Evolutionary conservation across 2,113 vertebrate genomes (phyloP).

Genomic region (Mirza zaza): DNA sequence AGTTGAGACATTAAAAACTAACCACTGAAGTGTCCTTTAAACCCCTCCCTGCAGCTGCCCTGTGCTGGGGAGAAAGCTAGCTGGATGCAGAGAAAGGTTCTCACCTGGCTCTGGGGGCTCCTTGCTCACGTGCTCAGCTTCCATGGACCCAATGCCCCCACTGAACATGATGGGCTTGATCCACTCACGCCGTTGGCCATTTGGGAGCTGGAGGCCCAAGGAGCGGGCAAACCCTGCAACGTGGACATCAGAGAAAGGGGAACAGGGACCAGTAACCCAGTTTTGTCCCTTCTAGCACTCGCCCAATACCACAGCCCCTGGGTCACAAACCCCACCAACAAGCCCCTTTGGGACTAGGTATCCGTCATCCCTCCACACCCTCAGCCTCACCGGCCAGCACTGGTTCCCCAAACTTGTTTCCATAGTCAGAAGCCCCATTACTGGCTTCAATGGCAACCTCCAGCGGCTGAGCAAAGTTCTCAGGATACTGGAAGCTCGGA

Average conservation of each 20-base stretch:
- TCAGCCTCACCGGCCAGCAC: constrained; percentile 88
- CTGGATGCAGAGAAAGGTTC: not conserved
- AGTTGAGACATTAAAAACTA: not conserved
- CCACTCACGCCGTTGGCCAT: constrained; percentile 92
- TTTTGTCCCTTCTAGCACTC: accelerated
- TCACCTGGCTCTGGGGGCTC: constrained; percentile 87
- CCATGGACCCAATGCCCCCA: constrained; percentile 92
- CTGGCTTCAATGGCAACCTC: constrained; percentile 94
- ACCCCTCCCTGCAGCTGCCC: not conserved
- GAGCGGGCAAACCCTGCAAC: constrained; percentile 92
- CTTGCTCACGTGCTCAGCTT: constrained; percentile 89
- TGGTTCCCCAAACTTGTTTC: constrained; percentile 96
- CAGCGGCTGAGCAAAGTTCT: constrained; percentile 90
- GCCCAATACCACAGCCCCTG: not conserved
- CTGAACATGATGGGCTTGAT: constrained; percentile 98
- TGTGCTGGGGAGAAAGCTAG: not conserved
- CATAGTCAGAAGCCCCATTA: constrained; percentile 95
- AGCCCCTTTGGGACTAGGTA: not conserved
- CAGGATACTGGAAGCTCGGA: constrained; percentile 87
- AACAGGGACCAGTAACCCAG: not conserved
- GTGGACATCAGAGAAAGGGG: not conserved
- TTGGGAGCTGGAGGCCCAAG: constrained; percentile 88
- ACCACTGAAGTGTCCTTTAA: not conserved
- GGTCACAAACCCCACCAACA: not conserved
- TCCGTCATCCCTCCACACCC: accelerated